Conservation (phyloP, 2,888 invertebrate genomes). For the Sarcophaga carnaria region DNA sequence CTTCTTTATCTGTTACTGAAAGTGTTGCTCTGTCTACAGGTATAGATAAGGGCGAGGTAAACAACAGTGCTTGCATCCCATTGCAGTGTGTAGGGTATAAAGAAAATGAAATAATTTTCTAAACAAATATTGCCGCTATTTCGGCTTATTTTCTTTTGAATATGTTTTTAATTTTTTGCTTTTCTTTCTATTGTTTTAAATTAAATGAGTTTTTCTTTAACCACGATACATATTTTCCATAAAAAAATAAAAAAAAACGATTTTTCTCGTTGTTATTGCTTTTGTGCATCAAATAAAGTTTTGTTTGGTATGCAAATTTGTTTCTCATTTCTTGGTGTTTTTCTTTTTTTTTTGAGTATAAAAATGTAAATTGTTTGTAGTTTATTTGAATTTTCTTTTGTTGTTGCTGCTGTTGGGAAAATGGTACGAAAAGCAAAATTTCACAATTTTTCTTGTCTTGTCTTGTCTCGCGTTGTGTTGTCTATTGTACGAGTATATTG, state of each 20-base stretch:
- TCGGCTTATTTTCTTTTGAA: conserved; percentile 19
- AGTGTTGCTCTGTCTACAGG: no score
- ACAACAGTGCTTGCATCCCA: background rate
- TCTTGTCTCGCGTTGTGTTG: no score
- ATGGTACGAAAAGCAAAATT: conserved; percentile 40
- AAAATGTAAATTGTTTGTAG: conserved; percentile 56
- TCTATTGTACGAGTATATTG: conserved; percentile 40
- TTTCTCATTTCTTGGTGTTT: conserved; percentile 1
- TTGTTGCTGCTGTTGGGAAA: background rate
- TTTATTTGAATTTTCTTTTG: conserved; percentile 8
- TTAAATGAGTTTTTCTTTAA: background rate
- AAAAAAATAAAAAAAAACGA: background rate
- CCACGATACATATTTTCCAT: conserved; percentile 2
- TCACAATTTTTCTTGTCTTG: conserved; percentile 38
- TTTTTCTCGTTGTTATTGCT: background rate
- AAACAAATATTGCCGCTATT: conserved; percentile 44
- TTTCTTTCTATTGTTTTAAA: background rate
- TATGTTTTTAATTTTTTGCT: background rate
- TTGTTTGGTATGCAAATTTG: conserved; percentile 56
- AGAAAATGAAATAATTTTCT: conserved; percentile 45
- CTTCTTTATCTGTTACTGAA: no score
- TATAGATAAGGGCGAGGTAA: no score
- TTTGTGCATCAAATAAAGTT: conserved; percentile 3
- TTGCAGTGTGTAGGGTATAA: background rate
- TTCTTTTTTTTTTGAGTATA: background rate